Evolutionary conservation across 2,797 vertebrate species (phyloP).

Genomic region (Cephalopachus bancanus): DNA sequence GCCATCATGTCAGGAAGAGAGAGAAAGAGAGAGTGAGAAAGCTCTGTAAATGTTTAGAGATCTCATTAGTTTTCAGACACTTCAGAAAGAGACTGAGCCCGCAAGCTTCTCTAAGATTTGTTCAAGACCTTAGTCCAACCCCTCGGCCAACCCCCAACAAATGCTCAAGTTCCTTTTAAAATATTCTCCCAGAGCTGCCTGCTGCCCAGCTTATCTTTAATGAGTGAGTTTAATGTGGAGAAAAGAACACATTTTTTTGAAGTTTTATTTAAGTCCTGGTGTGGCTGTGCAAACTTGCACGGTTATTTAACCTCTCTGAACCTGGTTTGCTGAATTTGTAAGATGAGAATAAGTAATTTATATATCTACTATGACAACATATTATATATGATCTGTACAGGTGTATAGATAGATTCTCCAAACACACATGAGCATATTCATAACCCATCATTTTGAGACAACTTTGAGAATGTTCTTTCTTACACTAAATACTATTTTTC

Average conservation of each 20-base stretch:
- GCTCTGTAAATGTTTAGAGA: background rate
- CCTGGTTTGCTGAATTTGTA: background rate
- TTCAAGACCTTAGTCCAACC: background rate
- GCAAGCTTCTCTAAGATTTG: background rate
- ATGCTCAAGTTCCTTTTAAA: background rate
- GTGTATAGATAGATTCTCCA: fast-evolving
- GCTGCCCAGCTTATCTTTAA: background rate
- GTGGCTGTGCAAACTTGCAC: background rate
- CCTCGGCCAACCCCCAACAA: background rate
- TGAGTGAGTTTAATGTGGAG: background rate
- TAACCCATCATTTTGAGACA: background rate
- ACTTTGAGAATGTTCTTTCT: background rate
- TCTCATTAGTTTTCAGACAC: conserved; percentile 39
- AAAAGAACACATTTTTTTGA: background rate
- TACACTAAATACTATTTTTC: background rate
- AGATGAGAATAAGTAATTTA: background rate
- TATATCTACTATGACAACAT: background rate
- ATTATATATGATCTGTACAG: background rate
- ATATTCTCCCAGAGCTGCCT: background rate
- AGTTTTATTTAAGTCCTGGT: background rate
- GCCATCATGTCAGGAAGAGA: background rate
- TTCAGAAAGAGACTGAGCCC: background rate
- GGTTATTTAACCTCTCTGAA: background rate
- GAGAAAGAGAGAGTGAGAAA: background rate
- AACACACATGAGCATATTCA: background rate